These are phyloP conservation scores for Acanthosepion pharaonis DNA, from an alignment of 2,888 invertebrate species.

Conservation along the genomic window DNA sequence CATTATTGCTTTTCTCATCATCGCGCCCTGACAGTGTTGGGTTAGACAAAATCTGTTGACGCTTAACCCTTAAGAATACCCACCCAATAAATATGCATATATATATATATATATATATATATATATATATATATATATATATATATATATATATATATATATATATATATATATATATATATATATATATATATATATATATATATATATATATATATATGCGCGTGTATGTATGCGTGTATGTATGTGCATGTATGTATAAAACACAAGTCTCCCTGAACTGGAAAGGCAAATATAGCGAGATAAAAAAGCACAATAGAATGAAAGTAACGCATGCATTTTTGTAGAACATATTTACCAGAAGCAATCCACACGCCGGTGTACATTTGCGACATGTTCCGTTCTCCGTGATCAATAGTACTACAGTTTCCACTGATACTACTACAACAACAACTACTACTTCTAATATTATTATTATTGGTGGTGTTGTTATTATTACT, in stretches of 20 bases:
- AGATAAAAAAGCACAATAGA: neutral
- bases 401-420: neutral
- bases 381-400: neutral
- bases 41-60: too few relatives aligned
- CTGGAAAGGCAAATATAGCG: too few relatives aligned
- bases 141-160: neutral
- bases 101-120: too few relatives aligned
- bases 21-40: too few relatives aligned
- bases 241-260: neutral
- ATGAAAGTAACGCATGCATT: neutral
- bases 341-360: neutral
- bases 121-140: too few relatives aligned
- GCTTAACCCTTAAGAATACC: too few relatives aligned
- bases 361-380: constrained; percentile 3
- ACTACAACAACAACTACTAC: neutral
- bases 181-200: neutral
- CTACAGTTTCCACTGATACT: neutral
- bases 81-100: too few relatives aligned
- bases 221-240: neutral
- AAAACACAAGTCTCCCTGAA: neutral
- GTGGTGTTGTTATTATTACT: neutral
- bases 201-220: neutral
- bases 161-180: neutral
- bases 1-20: too few relatives aligned
- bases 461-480: neutral